Percentiles rank a stretch among this genome's conserved stretches.
phyloP scores from a whole-genome alignment of 2,888 invertebrate genomes.

The Lithophane socia region DNA sequence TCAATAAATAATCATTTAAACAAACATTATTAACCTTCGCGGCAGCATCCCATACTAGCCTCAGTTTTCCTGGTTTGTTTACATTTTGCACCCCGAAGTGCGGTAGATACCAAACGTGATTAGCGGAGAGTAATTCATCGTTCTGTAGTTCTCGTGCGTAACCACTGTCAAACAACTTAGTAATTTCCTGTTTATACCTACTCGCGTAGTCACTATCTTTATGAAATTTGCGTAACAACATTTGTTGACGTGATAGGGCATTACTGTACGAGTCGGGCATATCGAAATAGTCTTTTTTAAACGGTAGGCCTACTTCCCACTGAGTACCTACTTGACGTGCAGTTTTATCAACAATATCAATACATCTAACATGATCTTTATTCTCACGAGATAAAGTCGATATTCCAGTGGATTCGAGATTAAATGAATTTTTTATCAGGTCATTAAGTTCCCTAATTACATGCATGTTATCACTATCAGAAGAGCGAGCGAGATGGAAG shows the following conservation, averaged over 20 bases:
- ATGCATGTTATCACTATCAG: neutral
- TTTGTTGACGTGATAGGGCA: neutral
- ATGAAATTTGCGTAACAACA: neutral
- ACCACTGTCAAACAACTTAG: neutral
- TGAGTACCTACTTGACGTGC: neutral
- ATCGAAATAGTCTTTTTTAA: neutral
- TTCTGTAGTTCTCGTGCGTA: neutral
- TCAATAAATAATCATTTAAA: conserved; percentile 1
- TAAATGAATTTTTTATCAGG: conserved; percentile 4
- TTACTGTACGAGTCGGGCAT: conserved; percentile 1
- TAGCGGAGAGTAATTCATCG: neutral
- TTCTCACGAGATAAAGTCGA: conserved; percentile 3
- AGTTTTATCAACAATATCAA: neutral
- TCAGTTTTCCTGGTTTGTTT: conserved; percentile 3
- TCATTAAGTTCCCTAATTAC: neutral
- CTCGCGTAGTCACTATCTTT: conserved; percentile 1
- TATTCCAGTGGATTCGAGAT: neutral
- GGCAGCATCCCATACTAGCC: too few species aligned
- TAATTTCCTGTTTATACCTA: neutral
- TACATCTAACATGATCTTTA: neutral
- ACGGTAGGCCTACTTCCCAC: neutral
- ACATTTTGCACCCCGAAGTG: neutral
- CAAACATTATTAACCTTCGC: neutral
- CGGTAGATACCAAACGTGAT: neutral
- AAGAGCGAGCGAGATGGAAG: conserved; percentile 6